Evolutionary conservation across 2,113 vertebrate genomes (phyloP).

Genomic region (Hystrix cristata): DNA sequence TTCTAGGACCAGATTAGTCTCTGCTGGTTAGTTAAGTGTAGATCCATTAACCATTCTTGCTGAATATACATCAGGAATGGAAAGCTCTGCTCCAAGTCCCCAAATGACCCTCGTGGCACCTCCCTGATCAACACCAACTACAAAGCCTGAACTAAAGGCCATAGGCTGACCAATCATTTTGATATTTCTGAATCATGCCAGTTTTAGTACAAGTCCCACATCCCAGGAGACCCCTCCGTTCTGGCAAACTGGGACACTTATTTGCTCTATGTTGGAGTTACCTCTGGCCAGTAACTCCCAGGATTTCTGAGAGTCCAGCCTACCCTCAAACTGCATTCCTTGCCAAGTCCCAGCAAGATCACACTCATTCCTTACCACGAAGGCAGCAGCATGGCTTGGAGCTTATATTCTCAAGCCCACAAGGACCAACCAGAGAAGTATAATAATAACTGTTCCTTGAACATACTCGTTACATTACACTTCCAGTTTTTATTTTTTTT

Average conservation of each 20-base stretch:
- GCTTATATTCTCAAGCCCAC: constrained; percentile 13
- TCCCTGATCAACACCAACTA: neutral
- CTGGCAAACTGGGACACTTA: neutral
- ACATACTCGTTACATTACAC: neutral
- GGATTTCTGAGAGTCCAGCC: neutral
- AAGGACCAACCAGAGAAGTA: constrained; percentile 17
- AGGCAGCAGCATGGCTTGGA: neutral
- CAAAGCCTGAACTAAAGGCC: neutral
- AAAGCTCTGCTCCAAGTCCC: constrained; percentile 8
- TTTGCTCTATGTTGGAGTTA: neutral
- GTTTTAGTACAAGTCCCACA: neutral
- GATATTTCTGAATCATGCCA: neutral
- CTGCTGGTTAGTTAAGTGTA: constrained; percentile 72
- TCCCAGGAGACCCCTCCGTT: neutral
- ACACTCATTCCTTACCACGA: neutral
- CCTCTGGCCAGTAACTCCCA: neutral
- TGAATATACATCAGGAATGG: constrained; percentile 3
- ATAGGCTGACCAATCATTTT: neutral
- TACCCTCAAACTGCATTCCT: too few relatives aligned
- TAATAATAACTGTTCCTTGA: constrained; percentile 66
- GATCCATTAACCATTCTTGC: constrained; percentile 74
- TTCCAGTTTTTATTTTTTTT: constrained; percentile 37
- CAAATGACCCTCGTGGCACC: constrained; percentile 12
- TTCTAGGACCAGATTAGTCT: constrained; percentile 82
- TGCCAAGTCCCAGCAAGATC: neutral